phyloP scores from a whole-genome alignment of 64 coral and sea anemone species.

The Exaiptasia diaphana region DNA sequence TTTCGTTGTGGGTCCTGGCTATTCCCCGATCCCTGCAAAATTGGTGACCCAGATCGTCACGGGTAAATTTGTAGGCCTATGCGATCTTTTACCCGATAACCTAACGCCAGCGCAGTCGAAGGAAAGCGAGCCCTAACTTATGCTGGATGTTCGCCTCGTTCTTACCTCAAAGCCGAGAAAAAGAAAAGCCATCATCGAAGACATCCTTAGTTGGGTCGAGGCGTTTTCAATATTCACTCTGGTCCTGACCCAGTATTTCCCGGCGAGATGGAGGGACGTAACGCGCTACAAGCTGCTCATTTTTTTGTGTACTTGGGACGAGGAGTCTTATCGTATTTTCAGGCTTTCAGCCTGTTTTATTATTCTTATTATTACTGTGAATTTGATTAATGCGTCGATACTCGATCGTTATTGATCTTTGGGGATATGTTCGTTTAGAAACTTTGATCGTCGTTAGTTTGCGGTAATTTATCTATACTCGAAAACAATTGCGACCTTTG shows the following conservation, averaged over 20 bases:
- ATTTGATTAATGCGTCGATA: no score
- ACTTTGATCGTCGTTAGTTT: no score
- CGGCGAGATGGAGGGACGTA: background rate
- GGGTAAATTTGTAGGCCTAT: constrained; percentile 18
- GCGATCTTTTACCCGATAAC: background rate
- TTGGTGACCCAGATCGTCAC: background rate
- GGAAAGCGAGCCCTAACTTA: constrained; percentile 1
- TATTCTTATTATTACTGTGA: no score
- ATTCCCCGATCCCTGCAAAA: background rate
- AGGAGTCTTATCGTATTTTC: no score
- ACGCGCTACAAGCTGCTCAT: constrained; percentile 15
- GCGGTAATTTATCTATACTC: no score
- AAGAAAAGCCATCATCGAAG: background rate
- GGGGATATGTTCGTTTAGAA: no score
- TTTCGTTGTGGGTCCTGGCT: background rate
- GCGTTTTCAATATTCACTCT: background rate
- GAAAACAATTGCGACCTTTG: no score
- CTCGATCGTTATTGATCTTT: no score
- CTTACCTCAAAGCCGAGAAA: background rate
- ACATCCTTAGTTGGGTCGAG: constrained; percentile 11
- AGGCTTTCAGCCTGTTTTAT: no score
- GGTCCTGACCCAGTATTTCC: background rate
- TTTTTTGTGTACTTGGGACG: no score
- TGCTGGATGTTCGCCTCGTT: constrained; percentile 1
- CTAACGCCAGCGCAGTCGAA: background rate